Conservation (phyloP, 2,797 vertebrate species). For the Remorina albescens region DNA sequence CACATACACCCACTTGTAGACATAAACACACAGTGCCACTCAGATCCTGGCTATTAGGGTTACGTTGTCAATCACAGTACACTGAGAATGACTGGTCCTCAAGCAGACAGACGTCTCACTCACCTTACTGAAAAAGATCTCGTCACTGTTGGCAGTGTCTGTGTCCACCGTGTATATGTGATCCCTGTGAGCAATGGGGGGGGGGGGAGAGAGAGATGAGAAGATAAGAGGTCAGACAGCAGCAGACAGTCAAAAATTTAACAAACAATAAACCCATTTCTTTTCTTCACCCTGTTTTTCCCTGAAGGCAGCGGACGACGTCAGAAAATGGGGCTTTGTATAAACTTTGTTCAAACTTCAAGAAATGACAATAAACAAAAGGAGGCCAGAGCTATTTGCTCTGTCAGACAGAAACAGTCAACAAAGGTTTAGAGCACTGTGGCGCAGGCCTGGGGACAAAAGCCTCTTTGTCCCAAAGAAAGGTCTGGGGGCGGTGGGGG, state of each 20-base stretch:
- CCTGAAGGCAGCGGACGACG: constrained; percentile 67
- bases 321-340: constrained; percentile 78
- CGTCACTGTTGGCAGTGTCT: constrained; percentile 91
- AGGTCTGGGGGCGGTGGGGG: constrained; percentile 62
- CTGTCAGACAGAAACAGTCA: constrained; percentile 84
- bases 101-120: constrained; percentile 79
- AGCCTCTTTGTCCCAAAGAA: constrained; percentile 82
- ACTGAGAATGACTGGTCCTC: constrained; percentile 57
- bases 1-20: constrained; percentile 33
- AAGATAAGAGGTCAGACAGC: constrained; percentile 73
- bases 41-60: constrained; percentile 53
- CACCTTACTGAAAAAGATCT: constrained; percentile 99
- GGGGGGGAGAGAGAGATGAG: constrained; percentile 53
- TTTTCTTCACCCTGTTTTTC: constrained; percentile 40
- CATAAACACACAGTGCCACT: constrained; percentile 30
- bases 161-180: constrained; percentile 99
- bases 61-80: constrained; percentile 55
- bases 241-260: constrained; percentile 71
- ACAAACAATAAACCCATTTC: constrained; percentile 68
- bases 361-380: constrained; percentile 84
- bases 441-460: constrained; percentile 81
- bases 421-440: constrained; percentile 82
- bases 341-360: constrained; percentile 84
- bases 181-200: constrained; percentile 86
- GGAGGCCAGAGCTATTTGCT: constrained; percentile 81